Evolutionary conservation across 2,113 vertebrate genomes (phyloP), one percentile per base, ranked within the genome.

Genomic region (Malurus elegans): DNA sequence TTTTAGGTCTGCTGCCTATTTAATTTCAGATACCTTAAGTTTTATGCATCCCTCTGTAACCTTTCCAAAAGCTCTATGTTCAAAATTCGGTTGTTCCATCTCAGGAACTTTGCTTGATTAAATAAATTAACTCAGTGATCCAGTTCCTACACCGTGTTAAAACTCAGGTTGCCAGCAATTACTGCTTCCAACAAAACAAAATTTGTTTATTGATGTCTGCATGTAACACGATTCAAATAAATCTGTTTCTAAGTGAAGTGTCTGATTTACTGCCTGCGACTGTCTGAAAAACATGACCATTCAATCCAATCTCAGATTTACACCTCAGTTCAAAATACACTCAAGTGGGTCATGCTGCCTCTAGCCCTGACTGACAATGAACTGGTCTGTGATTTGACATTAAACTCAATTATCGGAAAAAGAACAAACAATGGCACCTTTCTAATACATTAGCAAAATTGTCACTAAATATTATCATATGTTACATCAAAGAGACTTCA

Each of bases 251-350:
- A 98, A 98, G 86, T 97, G 95, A 96, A 93, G 88, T 87, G 61
- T 94, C 92, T 97, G 90, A 97, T 96, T 97, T 97, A 90, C 75
- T 94, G 92, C 73, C 96, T 48, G 53, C 92, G 95, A 94, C 91
- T 97, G 93, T 97, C 92, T 94, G 95, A 58, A 97, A 98, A 98
- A 95, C 97, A 97, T 98, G 97, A 98, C 96, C 89, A 92, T 93
- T 97, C 96, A 97, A 96, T 57, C 31, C 93, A 90, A 69, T 93
- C 86, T 96, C 78, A 97, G 87, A 98, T 98, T 98, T 98, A 95
- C 72, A 88, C 70, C 85, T 96, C 60, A 57, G 78, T 65, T 97
- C 70, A 94, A 96, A 97, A 95, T 82, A 92, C 45, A 60, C 65
- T 92, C 58, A 69, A 95, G 76, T 96, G 80, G 66, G n/a, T 88